Conservation (phyloP, 2,797 vertebrate species). For the Anas georgica region DNA sequence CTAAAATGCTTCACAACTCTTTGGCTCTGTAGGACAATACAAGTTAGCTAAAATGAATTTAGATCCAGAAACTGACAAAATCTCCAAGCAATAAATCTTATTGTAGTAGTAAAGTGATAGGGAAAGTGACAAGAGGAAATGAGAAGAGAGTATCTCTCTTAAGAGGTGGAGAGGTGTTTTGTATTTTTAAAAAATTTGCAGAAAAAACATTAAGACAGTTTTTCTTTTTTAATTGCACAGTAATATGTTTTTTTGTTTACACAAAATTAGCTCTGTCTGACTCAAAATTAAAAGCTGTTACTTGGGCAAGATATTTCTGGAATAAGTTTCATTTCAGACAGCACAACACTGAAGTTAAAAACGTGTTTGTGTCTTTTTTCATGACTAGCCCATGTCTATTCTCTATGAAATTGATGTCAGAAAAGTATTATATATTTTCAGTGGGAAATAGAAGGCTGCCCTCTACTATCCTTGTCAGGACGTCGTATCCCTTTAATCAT, state of each 20-base stretch:
- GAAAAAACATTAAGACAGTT: neutral
- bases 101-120: neutral
- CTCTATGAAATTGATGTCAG: slow-evolving; percentile 88
- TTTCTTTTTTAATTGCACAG: neutral
- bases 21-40: neutral
- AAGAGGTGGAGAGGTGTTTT: neutral
- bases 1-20: neutral
- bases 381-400: slow-evolving; percentile 85
- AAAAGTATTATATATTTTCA: slow-evolving; percentile 90
- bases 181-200: neutral
- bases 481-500: slow-evolving; percentile 91
- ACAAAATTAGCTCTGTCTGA: slow-evolving; percentile 20
- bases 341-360: slow-evolving; percentile 72
- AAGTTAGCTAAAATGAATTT: neutral
- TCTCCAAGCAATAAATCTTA: neutral
- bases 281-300: neutral
- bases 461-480: slow-evolving; percentile 86
- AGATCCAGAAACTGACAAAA: neutral
- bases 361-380: slow-evolving; percentile 76
- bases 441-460: slow-evolving; percentile 86
- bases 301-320: slow-evolving; percentile 39
- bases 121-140: neutral
- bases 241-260: neutral
- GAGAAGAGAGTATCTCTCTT: slow-evolving; percentile 2
- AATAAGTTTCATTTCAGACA: slow-evolving; percentile 64